Evolutionary conservation across 2,888 invertebrate species (phyloP), one percentile per base, ranked within the genome.

Genomic region (Nematopogon swammerdamellus): DNA sequence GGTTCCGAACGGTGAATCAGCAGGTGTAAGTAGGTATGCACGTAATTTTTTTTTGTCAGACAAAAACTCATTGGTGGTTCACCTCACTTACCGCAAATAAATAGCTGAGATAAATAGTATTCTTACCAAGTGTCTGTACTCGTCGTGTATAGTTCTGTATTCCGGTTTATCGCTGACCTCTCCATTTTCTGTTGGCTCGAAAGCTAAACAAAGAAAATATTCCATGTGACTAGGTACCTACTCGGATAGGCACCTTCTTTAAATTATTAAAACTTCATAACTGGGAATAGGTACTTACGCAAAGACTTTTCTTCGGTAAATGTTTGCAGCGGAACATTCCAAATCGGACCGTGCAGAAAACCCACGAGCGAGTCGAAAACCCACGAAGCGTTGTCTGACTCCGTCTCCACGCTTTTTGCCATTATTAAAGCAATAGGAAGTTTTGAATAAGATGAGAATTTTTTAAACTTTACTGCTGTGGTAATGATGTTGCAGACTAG

Each of bases 271-370:
- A 25, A 25, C 8, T 25, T 25, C n/a, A n/a, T n/a, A n/a, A n/a
- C n/a, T n/a, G n/a, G 25, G 8, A 25, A 25, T 25, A 8, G 16
- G 5, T 42, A 70, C 85, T 80, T 83, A 95, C 96, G 91, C 57
- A 95, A 72, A 50, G 95, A 95, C 70, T 94, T 93, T 63, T 94
- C 92, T 71, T 96, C 96, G 55, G 95, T 91, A 64, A 95, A 96
- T 25, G 91, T 92, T 62, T 93, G 85, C 49, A 96, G 75, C 1
- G 96, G 95, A 14, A 92, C 88, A 64, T 93, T 94, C 92, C 96
- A 96, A 46, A 95, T 85, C 0, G 95, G 94, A 2, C 95, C 95
- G 67, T 94, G 92, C 48, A 96, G 76, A 68, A 95, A 96, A 52
- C 92, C 91, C 19, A 96, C 88, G 52, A 96, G 73, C 1, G 94